Evolutionary conservation across 2,888 invertebrate species (phyloP).

Genomic region (Nycteola revayana): DNA sequence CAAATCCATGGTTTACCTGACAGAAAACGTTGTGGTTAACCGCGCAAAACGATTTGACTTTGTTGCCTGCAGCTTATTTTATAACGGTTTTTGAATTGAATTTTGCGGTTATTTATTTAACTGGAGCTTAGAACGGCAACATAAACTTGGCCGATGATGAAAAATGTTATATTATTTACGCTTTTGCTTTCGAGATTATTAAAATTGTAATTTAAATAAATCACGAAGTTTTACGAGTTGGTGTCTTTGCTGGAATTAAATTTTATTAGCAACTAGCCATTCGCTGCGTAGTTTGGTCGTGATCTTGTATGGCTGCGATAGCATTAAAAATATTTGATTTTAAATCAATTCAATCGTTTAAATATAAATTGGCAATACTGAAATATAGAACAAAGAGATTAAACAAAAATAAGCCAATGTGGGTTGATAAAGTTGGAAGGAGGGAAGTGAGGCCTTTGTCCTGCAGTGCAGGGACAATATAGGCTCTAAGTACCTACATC

Average conservation of each 20-base stretch:
- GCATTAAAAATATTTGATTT: conserved; percentile 2
- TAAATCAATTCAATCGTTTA: no score
- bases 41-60: conserved; percentile 78
- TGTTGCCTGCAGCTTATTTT: conserved; percentile 76
- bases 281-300: neutral
- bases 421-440: no score
- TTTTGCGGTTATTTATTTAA: conserved; percentile 81
- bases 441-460: no score
- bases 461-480: no score
- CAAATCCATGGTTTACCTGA: conserved; percentile 72
- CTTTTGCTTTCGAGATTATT: conserved; percentile 19
- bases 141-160: conserved; percentile 37
- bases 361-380: no score
- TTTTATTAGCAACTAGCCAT: conserved; percentile 2
- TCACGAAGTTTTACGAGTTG: conserved; percentile 13
- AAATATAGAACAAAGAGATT: no score
- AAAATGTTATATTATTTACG: conserved; percentile 24
- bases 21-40: conserved; percentile 75
- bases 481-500: no score
- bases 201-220: conserved; percentile 21
- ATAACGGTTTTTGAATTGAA: conserved; percentile 81
- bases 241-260: conserved; percentile 1
- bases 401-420: no score
- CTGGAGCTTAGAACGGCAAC: conserved; percentile 54
- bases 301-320: conserved; percentile 1